Evolutionary conservation across 1,140 invertebrate genomes (phyloP), one percentile per base, ranked within the genome.

Genomic region (Homalodisca vitripennis): DNA sequence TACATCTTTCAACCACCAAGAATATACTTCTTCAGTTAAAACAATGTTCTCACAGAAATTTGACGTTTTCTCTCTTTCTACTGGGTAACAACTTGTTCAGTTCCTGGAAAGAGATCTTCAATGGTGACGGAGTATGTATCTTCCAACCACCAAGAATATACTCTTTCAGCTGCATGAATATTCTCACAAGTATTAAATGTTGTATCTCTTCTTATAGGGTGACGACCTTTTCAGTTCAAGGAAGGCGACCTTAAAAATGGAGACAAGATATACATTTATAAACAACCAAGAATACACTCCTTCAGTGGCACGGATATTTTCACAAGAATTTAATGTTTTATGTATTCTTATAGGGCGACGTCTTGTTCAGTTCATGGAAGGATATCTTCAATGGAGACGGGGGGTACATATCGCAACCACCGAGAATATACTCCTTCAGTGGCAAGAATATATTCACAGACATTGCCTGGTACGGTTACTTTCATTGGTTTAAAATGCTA

Each of bases 361-460:
- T 95, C n/a, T 82, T 98, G 1, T 98, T 98, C 80, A 94, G 94
- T 75, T 93, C 93, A 0, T 98, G 94, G 92, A 88, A 89, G 60
- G 92, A 94, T n/a, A n/a, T n/a, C n/a, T n/a, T n/a, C n/a, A n/a
- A n/a, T n/a, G n/a, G n/a, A n/a, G n/a, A n/a, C n/a, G n/a, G n/a
- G n/a, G n/a, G n/a, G n/a, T n/a, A n/a, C n/a, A n/a, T n/a, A n/a
- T n/a, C n/a, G n/a, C n/a, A n/a, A n/a, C n/a, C n/a, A n/a, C n/a
- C n/a, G n/a, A n/a, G n/a, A n/a, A n/a, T n/a, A n/a, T n/a, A n/a
- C n/a, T n/a, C n/a, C n/a, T n/a, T n/a, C n/a, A n/a, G n/a, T n/a
- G n/a, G n/a, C n/a, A n/a, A n/a, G n/a, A n/a, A n/a, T n/a, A n/a
- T n/a, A n/a, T n/a, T n/a, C n/a, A n/a, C n/a, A n/a, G n/a, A n/a